Base-by-base conservation (phyloP, 2,888 invertebrate genomes). In the Amphipoea lucens region DNA sequence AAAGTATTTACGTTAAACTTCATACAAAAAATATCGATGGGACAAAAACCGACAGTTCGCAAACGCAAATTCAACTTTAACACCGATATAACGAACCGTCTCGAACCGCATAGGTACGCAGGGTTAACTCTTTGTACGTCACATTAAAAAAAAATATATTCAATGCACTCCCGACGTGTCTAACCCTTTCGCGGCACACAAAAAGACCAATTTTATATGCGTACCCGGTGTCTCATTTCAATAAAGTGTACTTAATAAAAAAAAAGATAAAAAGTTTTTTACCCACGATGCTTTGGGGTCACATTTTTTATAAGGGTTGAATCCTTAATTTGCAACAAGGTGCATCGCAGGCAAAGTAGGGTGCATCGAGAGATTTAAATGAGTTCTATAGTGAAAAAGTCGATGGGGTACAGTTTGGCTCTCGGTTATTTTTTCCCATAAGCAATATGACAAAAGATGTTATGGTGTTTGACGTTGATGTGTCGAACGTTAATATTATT, bases 261-360 rank as follows among this genome's bases (percentile, higher is more conserved):
- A 95, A 94, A 95, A 94, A 93, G 95, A 96, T 95, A 96, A 95
- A 96, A 95, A 29, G 92, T 90, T 94, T 96, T 96, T 96, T 96
- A 96, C 96, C 96, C 96, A 96, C 96, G 96, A 93, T 90, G 92
- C 94, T 96, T 95, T 95, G 93, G 96, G 97, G 96, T 96, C 94
- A 95, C 94, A 90, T 95, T 96, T 96, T 96, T 96, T 96, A 92
- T 92, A 92, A 91, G 84, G 92, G 93, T 94, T 94, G 95, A 94
- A 96, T 96, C 95, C 95, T 96, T 96, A 96, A 97, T 97, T 97
- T 96, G 97, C 96, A 96, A 96, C 97, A 96, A 97, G 97, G 97
- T 97, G 96, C 96, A 97, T 95, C 94, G 84, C 92, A 94, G 92
- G 93, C 94, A 94, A 94, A 90, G 94, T 93, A 95, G 94, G 95